Evolutionary conservation across 2,113 vertebrate species (phyloP).

Genomic region (Megalops atlanticus): DNA sequence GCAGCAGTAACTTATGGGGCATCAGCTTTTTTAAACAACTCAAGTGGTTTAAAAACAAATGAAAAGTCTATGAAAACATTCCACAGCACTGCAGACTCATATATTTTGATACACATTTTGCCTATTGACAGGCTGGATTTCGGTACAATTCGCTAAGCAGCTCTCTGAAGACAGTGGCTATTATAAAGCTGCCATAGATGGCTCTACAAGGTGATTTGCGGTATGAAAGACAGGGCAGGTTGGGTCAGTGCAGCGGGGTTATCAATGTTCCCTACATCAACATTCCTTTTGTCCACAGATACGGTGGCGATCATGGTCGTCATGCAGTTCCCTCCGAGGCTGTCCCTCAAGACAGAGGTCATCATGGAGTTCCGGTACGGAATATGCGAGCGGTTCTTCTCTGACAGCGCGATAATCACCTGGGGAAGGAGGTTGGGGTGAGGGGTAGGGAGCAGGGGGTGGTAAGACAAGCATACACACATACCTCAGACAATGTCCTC

Average conservation of each 20-base stretch:
- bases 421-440: constrained; percentile 66
- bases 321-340: constrained; percentile 95
- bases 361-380: constrained; percentile 97
- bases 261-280: constrained; percentile 68
- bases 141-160: background rate
- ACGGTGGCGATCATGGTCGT: constrained; percentile 95
- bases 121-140: background rate
- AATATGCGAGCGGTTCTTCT: constrained; percentile 88
- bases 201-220: no score
- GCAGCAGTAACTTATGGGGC: background rate
- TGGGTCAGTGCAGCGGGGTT: background rate
- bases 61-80: background rate
- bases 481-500: background rate
- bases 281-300: constrained; percentile 83
- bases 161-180: no score
- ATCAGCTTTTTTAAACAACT: constrained; percentile 5
- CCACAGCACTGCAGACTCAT: background rate
- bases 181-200: no score
- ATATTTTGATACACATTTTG: background rate
- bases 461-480: background rate
- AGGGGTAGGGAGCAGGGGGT: no score
- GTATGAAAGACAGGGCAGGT: no score
- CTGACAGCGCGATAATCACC: constrained; percentile 95
- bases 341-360: constrained; percentile 95
- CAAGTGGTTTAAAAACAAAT: background rate